A percentile compares a stretch with the other conserved stretches of the same genome.
These are phyloP conservation scores for Aphodius sticticus DNA, from an alignment of 2,888 invertebrate genomes.

Conservation along the genomic window DNA sequence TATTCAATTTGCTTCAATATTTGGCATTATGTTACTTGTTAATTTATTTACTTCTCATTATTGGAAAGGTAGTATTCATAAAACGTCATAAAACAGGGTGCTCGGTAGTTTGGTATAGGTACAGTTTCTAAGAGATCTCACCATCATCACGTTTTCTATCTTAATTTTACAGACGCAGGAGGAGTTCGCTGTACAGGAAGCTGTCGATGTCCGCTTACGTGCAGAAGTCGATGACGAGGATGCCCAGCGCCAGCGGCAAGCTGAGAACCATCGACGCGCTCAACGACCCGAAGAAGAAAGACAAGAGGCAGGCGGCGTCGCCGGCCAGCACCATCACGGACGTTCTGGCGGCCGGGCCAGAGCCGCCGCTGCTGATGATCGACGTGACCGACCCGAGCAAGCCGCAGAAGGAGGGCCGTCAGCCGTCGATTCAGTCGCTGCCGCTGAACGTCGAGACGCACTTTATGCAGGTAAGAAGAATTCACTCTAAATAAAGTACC, in stretches of 20 bases:
- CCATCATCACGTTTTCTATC: too few species aligned
- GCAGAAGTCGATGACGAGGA: not conserved
- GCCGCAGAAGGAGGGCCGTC: not conserved
- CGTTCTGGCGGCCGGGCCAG: not conserved
- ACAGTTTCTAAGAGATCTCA: too few species aligned
- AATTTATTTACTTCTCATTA: too few species aligned
- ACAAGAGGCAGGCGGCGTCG: not conserved
- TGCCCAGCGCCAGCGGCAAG: not conserved
- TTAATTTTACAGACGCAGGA: not conserved
- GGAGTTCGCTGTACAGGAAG: not conserved
- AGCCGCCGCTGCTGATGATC: not conserved
- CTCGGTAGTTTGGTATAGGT: too few species aligned
- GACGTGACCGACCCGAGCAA: not conserved
- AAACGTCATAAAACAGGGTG: too few species aligned
- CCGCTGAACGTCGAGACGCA: slow-evolving; percentile 51
- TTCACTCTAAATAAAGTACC: not conserved
- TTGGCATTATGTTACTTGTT: too few species aligned
- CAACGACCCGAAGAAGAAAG: not conserved
- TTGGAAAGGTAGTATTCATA: too few species aligned
- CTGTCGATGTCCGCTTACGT: not conserved
- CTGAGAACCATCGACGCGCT: not conserved
- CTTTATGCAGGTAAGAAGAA: slow-evolving; percentile 58
- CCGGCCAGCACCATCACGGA: not conserved
- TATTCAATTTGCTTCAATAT: too few species aligned
- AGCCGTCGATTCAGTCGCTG: slow-evolving; percentile 9